Percentiles rank a stretch among this genome's conserved stretches.
These are phyloP conservation scores for Nineta flava DNA, from an alignment of 2,888 invertebrate species.

Conservation along the genomic window DNA sequence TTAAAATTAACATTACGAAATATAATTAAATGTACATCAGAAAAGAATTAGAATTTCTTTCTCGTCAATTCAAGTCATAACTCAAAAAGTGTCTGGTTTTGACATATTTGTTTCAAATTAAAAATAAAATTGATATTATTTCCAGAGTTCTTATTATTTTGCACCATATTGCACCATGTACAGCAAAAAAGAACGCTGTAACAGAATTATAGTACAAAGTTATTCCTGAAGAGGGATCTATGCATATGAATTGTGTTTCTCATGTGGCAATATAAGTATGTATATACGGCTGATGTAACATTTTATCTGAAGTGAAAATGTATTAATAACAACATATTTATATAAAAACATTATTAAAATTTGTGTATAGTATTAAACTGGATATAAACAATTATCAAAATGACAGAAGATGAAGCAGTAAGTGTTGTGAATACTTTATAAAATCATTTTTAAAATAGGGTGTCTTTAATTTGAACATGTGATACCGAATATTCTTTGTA, in stretches of 20 bases:
- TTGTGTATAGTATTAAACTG: not conserved
- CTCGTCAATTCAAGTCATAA: too few species aligned
- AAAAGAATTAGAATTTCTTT: too few species aligned
- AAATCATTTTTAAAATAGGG: constrained; percentile 3
- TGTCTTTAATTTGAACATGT: constrained; percentile 3
- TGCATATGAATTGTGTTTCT: not conserved
- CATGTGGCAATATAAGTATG: constrained; percentile 7
- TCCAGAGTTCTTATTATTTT: too few species aligned
- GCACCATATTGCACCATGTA: too few species aligned
- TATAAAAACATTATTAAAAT: not conserved
- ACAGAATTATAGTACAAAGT: too few species aligned
- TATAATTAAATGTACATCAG: too few species aligned
- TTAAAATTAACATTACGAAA: too few species aligned
- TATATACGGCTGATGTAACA: constrained; percentile 7
- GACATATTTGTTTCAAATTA: too few species aligned
- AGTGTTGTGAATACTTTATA: constrained; percentile 15
- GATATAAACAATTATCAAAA: constrained; percentile 16
- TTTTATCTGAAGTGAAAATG: not conserved
- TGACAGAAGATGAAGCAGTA: constrained; percentile 38
- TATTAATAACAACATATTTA: not conserved
- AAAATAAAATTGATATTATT: too few species aligned
- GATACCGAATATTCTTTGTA: not conserved
- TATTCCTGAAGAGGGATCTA: too few species aligned
- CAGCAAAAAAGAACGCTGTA: too few species aligned
- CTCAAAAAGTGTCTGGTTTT: too few species aligned